These are phyloP conservation scores for Megalurothrips usitatus DNA, from an alignment of 2,888 invertebrate species.

Conservation along the genomic window DNA sequence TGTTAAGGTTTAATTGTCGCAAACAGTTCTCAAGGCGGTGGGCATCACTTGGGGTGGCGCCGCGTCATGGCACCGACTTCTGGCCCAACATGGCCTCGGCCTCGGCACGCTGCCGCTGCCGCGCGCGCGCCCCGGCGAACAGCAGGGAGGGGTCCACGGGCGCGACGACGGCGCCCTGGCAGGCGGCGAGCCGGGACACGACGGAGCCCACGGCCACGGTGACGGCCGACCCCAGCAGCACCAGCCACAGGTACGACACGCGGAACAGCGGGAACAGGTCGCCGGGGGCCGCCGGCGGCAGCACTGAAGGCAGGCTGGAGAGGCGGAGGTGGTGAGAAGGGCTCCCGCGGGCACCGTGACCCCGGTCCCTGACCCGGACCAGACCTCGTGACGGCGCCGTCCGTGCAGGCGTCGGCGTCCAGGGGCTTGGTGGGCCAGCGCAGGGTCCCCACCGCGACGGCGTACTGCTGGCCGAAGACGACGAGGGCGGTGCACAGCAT, in stretches of 20 bases:
- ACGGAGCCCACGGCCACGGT: background rate
- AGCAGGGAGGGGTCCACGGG: background rate
- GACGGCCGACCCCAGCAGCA: background rate
- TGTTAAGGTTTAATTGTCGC: too few species aligned
- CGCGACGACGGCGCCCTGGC: background rate
- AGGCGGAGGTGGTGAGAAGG: background rate
- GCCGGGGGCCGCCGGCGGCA: background rate
- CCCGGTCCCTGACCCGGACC: background rate
- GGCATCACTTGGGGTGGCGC: too few species aligned
- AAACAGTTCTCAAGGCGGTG: too few species aligned
- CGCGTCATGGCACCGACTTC: too few species aligned
- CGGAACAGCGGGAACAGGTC: background rate
- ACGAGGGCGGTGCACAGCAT: background rate
- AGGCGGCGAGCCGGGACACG: background rate
- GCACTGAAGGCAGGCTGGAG: background rate
- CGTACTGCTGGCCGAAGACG: conserved; percentile 12
- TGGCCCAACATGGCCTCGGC: background rate
- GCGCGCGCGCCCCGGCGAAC: background rate
- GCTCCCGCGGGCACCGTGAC: background rate
- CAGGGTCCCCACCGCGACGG: background rate
- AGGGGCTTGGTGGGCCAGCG: conserved; percentile 1
- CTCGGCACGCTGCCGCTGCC: background rate
- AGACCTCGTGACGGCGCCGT: background rate
- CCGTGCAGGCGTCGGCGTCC: background rate
- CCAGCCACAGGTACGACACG: conserved; percentile 6